These are phyloP conservation scores for Pangasius macronema DNA, from an alignment of 2,797 vertebrate species.

Conservation along the genomic window DNA sequence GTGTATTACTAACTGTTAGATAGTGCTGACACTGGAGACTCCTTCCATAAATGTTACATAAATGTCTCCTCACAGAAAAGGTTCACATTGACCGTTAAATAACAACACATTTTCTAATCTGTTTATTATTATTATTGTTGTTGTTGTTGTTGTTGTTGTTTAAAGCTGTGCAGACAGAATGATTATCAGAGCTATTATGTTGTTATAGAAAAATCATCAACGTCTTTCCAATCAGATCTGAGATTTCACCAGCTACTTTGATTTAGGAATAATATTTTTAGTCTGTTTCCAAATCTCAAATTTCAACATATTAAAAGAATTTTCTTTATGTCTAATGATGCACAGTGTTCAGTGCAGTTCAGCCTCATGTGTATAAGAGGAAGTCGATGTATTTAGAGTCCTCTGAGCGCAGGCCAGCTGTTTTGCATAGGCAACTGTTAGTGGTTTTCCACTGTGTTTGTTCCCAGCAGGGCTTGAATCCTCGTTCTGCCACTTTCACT, in stretches of 20 bases:
- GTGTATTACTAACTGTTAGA: neutral
- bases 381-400: neutral
- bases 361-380: neutral
- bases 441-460: neutral
- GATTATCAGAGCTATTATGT: neutral
- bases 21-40: neutral
- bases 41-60: neutral
- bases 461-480: constrained; percentile 1
- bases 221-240: neutral
- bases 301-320: neutral
- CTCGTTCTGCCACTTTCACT: neutral
- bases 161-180: neutral
- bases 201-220: neutral
- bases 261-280: neutral
- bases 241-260: neutral
- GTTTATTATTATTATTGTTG: too few species aligned
- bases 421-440: constrained; percentile 25
- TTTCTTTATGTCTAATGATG: neutral
- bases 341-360: neutral
- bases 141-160: too few species aligned
- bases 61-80: neutral
- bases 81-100: too few species aligned
- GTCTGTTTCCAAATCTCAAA: neutral
- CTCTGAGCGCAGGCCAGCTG: neutral
- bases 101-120: too few species aligned